A percentile compares a stretch with the other conserved stretches of the same genome.
Evolutionary conservation across 2,113 vertebrate genomes (phyloP).

Genomic region (Anguilla japonica): DNA sequence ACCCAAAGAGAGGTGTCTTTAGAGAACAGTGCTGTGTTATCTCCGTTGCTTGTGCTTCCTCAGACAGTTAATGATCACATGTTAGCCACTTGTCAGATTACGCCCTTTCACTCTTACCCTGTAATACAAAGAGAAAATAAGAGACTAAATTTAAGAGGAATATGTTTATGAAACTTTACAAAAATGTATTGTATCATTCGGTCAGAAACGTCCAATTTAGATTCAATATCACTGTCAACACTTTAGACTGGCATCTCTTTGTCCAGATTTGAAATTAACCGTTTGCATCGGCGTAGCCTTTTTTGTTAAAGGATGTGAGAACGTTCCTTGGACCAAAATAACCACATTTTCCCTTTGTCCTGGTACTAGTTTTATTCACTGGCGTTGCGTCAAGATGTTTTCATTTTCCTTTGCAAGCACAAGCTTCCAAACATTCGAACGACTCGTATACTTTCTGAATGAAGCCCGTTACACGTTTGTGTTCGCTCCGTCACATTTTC

Average conservation of each 20-base stretch:
- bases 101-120: constrained; percentile 27
- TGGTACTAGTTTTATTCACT: neutral
- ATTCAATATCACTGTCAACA: neutral
- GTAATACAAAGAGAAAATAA: constrained; percentile 19
- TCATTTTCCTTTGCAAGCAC: neutral
- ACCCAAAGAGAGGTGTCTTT: constrained; percentile 22
- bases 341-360: neutral
- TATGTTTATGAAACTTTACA: neutral
- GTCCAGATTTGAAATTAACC: neutral
- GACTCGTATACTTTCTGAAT: no score
- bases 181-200: constrained; percentile 1
- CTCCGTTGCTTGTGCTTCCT: constrained; percentile 23
- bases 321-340: neutral
- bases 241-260: neutral
- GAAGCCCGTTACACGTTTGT: no score
- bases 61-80: constrained; percentile 48
- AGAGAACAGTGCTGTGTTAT: constrained; percentile 33
- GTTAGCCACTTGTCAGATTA: constrained; percentile 29
- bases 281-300: neutral
- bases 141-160: neutral
- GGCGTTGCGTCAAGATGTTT: neutral
- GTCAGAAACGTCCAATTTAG: neutral
- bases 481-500: no score
- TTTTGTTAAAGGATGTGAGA: neutral
- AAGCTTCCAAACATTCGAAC: no score